Conservation (phyloP, 1,140 invertebrate species). For the Asobara japonica region DNA sequence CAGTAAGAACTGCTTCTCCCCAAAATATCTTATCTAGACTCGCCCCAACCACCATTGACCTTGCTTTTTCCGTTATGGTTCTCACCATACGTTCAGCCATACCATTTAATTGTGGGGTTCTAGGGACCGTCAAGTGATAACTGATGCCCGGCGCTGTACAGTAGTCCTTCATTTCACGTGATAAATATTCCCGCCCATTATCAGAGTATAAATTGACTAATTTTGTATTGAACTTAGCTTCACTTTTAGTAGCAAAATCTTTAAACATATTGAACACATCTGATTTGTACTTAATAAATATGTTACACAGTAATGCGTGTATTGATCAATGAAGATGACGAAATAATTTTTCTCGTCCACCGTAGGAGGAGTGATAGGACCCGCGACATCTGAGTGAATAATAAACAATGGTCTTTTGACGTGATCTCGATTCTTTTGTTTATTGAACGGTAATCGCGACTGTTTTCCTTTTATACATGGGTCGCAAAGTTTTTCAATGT, state of each 20-base stretch:
- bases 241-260: conserved; percentile 14
- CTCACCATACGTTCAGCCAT: conserved; percentile 64
- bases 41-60: conserved; percentile 55
- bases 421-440: neutral
- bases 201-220: conserved; percentile 55
- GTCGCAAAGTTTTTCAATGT: conserved; percentile 59
- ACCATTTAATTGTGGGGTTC: conserved; percentile 67
- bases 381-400: neutral
- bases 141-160: conserved; percentile 60
- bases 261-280: conserved; percentile 30
- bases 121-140: conserved; percentile 62
- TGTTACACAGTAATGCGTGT: conserved; percentile 24
- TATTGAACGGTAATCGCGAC: conserved; percentile 45
- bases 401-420: conserved; percentile 4
- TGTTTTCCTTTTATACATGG: conserved; percentile 64
- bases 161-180: conserved; percentile 56
- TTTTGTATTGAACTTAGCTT: neutral
- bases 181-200: conserved; percentile 61
- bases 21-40: conserved; percentile 49
- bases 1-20: conserved; percentile 58
- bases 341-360: conserved; percentile 28
- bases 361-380: conserved; percentile 23
- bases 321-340: no score
- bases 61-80: conserved; percentile 61
- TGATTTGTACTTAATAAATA: conserved; percentile 33